Evolutionary conservation across 2,888 invertebrate species (phyloP), one percentile per base, ranked within the genome.

Genomic region (Notodonta ziczac): DNA sequence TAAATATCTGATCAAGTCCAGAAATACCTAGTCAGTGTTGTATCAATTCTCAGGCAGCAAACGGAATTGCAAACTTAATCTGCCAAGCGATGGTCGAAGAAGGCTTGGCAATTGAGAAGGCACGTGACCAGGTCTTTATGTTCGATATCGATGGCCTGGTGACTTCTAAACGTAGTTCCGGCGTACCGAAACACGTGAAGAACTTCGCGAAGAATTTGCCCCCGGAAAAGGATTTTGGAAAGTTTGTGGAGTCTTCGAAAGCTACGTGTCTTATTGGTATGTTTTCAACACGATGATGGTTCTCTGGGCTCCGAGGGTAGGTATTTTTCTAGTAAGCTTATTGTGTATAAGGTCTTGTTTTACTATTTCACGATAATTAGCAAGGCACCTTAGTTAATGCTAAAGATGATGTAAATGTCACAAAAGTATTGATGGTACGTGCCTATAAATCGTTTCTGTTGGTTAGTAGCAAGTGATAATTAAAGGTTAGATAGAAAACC

Each of bases 61-160:
- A 97, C 55, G 98, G 98, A 60, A 98, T 98, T 80, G 98, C 98
- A 0, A 96, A 97, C 87, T 94, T 99, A 60, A 94, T 97, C 59
- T 96, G 97, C 0, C 95, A 96, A 84, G 98, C 98, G 0, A 97
- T 99, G 97, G 92, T 95, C 60, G 95, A 95, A 56, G 94, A 94
- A 48, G 94, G 95, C 5, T 61, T 92, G 13, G 67, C 86, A 0
- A 65, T 78, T 58, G 84, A 93, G 76, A 96, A 98, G 67, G 99
- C 98, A 0, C 91, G 96, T 56, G 92, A 94, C 52, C 96, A 95
- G 79, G 97, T 99, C 68, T 99, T 96, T 95, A 96, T 99, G 97
- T 96, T 97, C 72, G 99, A 99, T 81, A 95, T 97, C 56, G 96
- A 97, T 76, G 99, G 99, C 8, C 91, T 99, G 10, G 86, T 98